phyloP scores from a whole-genome alignment of 2,113 vertebrate species.

The Pygoscelis antarcticus region DNA sequence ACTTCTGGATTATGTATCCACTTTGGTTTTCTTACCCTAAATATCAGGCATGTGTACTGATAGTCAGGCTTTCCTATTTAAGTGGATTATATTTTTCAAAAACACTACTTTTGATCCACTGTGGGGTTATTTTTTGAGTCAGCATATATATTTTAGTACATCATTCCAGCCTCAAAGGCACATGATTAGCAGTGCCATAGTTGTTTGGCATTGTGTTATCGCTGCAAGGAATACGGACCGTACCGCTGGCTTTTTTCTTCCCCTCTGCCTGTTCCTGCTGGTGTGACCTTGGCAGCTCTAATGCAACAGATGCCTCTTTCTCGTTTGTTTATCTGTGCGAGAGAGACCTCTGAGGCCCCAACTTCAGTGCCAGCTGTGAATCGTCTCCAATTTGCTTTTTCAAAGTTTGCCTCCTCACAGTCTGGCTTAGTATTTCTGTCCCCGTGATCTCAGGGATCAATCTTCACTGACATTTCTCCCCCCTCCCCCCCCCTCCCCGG shows the following conservation, averaged over 20 bases:
- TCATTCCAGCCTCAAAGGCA: background rate
- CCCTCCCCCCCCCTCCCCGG: too few relatives aligned
- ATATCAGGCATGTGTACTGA: background rate
- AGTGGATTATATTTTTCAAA: background rate
- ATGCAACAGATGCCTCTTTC: constrained; percentile 48
- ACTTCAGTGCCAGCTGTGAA: constrained; percentile 31
- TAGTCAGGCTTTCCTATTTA: background rate
- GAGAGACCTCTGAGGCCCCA: constrained; percentile 40
- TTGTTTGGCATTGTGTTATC: background rate
- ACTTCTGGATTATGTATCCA: background rate
- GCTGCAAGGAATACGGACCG: background rate
- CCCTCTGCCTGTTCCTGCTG: constrained; percentile 18
- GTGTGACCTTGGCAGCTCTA: constrained; percentile 58
- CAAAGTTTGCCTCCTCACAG: background rate
- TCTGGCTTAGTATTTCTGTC: background rate
- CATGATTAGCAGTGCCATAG: background rate
- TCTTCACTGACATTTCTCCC: background rate
- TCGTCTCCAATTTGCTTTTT: background rate
- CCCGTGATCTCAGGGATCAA: background rate
- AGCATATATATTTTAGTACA: background rate
- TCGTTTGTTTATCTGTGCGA: constrained; percentile 20
- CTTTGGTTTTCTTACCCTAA: background rate
- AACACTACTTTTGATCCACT: background rate
- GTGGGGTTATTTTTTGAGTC: background rate
- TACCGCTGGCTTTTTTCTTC: background rate